A percentile compares a stretch with the other conserved stretches of the same genome.
Evolutionary conservation across 2,888 invertebrate species (phyloP).

Genomic region (Amphiduros pacificus): DNA sequence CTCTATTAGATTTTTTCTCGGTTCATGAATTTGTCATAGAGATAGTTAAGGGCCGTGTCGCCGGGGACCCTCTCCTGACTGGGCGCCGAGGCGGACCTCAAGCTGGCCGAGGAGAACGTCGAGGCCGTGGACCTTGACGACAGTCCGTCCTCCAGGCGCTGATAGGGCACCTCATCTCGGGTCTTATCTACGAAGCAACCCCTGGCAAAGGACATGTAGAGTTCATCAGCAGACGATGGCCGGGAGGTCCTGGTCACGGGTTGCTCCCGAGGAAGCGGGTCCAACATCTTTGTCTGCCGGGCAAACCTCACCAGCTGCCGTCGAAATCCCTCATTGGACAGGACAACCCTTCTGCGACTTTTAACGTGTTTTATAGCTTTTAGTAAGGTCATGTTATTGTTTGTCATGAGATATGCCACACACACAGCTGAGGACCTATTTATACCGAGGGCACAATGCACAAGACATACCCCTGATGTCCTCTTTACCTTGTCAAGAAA

Average conservation of each 20-base stretch:
- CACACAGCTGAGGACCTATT: constrained; percentile 32
- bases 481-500: constrained; percentile 23
- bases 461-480: constrained; percentile 26
- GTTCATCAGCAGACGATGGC: no score
- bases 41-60: constrained; percentile 4
- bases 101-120: background rate
- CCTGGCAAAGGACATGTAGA: background rate
- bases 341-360: constrained; percentile 24
- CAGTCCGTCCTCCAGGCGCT: no score
- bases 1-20: constrained; percentile 9
- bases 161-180: no score
- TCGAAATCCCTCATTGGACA: constrained; percentile 31
- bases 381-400: constrained; percentile 21
- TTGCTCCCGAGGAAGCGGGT: constrained; percentile 7
- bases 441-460: constrained; percentile 35
- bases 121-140: background rate
- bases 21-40: constrained; percentile 5
- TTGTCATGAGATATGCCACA: constrained; percentile 29
- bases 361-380: constrained; percentile 26
- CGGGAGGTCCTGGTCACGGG: no score
- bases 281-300: constrained; percentile 21
- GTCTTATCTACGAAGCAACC: no score
- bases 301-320: constrained; percentile 29
- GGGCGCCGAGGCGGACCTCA: constrained; percentile 1
- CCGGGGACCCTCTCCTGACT: background rate